Evolutionary conservation across 2,797 vertebrate species (phyloP).

Genomic region (Sciaenops ocellatus): DNA sequence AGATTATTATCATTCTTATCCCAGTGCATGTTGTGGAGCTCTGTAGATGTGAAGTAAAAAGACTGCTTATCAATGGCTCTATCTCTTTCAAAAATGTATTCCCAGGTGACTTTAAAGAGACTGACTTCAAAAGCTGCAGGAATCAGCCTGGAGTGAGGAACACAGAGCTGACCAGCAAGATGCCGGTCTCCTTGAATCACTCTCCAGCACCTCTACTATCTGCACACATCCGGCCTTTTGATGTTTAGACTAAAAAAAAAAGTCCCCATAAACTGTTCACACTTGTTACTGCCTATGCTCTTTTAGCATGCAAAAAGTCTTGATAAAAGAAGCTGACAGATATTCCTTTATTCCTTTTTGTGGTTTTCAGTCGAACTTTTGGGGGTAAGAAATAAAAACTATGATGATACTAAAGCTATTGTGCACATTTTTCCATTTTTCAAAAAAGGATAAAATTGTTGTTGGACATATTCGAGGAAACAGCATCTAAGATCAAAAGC

Average conservation of each 20-base stretch:
- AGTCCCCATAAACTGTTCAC: conserved; percentile 3
- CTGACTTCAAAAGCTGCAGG: conserved; percentile 56
- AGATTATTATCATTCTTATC: conserved; percentile 47
- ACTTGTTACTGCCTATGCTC: conserved; percentile 15
- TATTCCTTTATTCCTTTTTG: conserved; percentile 62
- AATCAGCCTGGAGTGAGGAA: conserved; percentile 44
- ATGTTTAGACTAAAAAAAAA: conserved; percentile 37
- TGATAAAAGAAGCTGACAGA: conserved; percentile 60
- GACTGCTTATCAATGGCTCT: conserved; percentile 27
- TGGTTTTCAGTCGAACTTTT: neutral
- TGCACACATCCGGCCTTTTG: conserved; percentile 39
- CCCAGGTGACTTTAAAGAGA: conserved; percentile 53
- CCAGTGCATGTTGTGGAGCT: conserved; percentile 15
- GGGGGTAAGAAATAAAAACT: neutral
- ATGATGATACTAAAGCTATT: neutral
- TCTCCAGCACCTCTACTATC: conserved; percentile 42
- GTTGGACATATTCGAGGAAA: conserved; percentile 10
- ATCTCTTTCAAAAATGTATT: conserved; percentile 53
- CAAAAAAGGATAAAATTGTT: neutral
- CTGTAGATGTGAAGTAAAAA: conserved; percentile 33
- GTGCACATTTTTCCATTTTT: neutral
- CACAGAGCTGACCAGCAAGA: conserved; percentile 48
- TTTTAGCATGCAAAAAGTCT: conserved; percentile 38
- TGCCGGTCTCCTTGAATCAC: conserved; percentile 35
- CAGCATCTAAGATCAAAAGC: conserved; percentile 5